Evolutionary conservation across 2,888 invertebrate genomes (phyloP).

Genomic region (Patella depressa): DNA sequence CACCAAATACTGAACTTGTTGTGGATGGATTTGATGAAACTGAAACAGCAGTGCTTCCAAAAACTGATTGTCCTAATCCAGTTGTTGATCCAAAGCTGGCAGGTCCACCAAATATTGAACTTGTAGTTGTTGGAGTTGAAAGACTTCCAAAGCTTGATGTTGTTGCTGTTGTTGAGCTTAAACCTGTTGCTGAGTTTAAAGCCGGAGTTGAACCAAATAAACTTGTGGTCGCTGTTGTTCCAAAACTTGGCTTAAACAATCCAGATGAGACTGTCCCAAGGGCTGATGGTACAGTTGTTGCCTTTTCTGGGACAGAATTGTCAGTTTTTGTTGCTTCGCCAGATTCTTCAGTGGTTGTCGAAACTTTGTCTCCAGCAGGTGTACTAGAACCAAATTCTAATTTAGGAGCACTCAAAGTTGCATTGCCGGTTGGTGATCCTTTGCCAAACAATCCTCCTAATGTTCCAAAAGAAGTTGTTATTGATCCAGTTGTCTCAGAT

Average conservation of each 20-base stretch:
- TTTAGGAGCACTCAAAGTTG: not conserved
- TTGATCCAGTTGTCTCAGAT: conserved; percentile 18
- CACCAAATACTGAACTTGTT: conserved; percentile 9
- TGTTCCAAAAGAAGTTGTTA: conserved; percentile 10
- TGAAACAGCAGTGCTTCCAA: conserved; percentile 26
- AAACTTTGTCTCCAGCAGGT: conserved; percentile 15
- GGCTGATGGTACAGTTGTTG: conserved; percentile 24
- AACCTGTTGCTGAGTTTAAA: conserved; percentile 11
- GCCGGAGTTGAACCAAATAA: not conserved
- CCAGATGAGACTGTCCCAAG: conserved; percentile 32
- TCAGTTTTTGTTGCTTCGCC: not conserved
- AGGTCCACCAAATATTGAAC: conserved; percentile 29
- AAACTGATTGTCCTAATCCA: conserved; percentile 20
- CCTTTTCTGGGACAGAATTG: conserved; percentile 4
- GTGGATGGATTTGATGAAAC: conserved; percentile 24
- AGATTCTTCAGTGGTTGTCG: conserved; percentile 11
- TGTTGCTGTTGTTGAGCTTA: conserved; percentile 11
- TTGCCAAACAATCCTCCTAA: conserved; percentile 28
- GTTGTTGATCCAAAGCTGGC: not conserved
- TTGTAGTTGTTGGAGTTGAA: not conserved
- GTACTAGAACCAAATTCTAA: conserved; percentile 14
- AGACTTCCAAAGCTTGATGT: conserved; percentile 9
- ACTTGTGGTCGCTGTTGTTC: conserved; percentile 13
- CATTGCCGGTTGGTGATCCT: conserved; percentile 11
- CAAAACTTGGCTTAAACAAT: conserved; percentile 28